These are phyloP conservation scores for Labroides dimidiatus DNA, from an alignment of 2,797 vertebrate species.

Conservation along the genomic window DNA sequence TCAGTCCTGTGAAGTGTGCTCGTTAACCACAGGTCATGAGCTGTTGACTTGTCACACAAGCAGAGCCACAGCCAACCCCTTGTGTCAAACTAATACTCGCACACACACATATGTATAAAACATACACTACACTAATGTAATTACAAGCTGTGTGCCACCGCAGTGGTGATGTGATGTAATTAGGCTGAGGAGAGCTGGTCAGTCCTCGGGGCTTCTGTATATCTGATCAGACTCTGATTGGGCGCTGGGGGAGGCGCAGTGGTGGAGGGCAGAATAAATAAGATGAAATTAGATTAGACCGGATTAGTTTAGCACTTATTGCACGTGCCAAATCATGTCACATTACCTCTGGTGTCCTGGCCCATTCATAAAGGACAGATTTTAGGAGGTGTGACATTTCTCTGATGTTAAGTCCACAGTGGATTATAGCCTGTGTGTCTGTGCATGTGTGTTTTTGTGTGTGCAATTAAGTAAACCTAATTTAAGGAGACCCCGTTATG, in stretches of 20 bases:
- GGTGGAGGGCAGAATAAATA: slow-evolving; percentile 75
- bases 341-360: slow-evolving; percentile 80
- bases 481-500: slow-evolving; percentile 57
- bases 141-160: slow-evolving; percentile 77
- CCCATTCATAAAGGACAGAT: slow-evolving; percentile 78
- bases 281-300: slow-evolving; percentile 81
- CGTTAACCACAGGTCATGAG: slow-evolving; percentile 63
- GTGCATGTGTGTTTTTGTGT: slow-evolving; percentile 8
- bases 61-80: slow-evolving; percentile 31
- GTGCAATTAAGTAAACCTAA: slow-evolving; percentile 58
- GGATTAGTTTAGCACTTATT: slow-evolving; percentile 86
- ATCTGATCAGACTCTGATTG: slow-evolving; percentile 80
- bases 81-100: slow-evolving; percentile 52
- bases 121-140: slow-evolving; percentile 72
- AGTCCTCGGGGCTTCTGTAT: slow-evolving; percentile 79
- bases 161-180: slow-evolving; percentile 79
- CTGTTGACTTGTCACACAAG: slow-evolving; percentile 50
- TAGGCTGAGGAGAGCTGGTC: slow-evolving; percentile 75
- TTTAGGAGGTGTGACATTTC: slow-evolving; percentile 79
- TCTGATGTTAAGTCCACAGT: slow-evolving; percentile 49
- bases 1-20: slow-evolving; percentile 45
- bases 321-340: slow-evolving; percentile 85
- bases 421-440: slow-evolving; percentile 27
- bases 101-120: slow-evolving; percentile 54
- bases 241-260: slow-evolving; percentile 37